These are phyloP conservation scores for Datnioides undecimradiatus DNA, from an alignment of 2,113 vertebrate species.

Conservation along the genomic window DNA sequence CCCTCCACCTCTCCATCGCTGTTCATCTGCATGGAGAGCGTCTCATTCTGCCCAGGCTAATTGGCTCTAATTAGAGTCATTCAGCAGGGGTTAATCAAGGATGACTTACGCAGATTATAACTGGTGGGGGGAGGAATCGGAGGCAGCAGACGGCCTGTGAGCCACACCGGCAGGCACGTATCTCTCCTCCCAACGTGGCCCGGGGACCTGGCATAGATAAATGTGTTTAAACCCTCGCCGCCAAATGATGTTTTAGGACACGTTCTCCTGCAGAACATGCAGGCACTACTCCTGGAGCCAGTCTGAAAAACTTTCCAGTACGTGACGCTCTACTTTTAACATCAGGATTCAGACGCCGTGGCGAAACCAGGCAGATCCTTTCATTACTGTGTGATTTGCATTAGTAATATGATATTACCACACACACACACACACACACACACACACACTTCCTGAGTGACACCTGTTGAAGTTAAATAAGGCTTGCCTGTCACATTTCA, in stretches of 20 bases:
- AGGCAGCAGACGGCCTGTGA: slow-evolving; percentile 53
- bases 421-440: too few relatives aligned
- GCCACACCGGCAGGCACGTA: slow-evolving; percentile 44
- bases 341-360: not conserved
- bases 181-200: slow-evolving; percentile 37
- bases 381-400: not conserved
- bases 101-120: slow-evolving; percentile 79
- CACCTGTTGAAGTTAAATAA: not conserved
- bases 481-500: not conserved
- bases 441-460: not conserved
- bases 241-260: slow-evolving; percentile 16
- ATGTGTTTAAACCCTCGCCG: slow-evolving; percentile 32
- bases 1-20: slow-evolving; percentile 43
- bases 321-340: not conserved
- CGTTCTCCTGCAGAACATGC: slow-evolving; percentile 11
- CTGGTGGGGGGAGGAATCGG: slow-evolving; percentile 55
- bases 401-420: not conserved
- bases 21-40: slow-evolving; percentile 73
- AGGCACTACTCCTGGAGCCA: not conserved
- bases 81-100: slow-evolving; percentile 82
- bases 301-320: slow-evolving; percentile 12
- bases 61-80: slow-evolving; percentile 84
- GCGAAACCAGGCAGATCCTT: slow-evolving; percentile 14
- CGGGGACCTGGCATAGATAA: slow-evolving; percentile 44
- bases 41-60: slow-evolving; percentile 74